phyloP scores from a whole-genome alignment of 2,888 invertebrate genomes.

The Arctia plantaginis region DNA sequence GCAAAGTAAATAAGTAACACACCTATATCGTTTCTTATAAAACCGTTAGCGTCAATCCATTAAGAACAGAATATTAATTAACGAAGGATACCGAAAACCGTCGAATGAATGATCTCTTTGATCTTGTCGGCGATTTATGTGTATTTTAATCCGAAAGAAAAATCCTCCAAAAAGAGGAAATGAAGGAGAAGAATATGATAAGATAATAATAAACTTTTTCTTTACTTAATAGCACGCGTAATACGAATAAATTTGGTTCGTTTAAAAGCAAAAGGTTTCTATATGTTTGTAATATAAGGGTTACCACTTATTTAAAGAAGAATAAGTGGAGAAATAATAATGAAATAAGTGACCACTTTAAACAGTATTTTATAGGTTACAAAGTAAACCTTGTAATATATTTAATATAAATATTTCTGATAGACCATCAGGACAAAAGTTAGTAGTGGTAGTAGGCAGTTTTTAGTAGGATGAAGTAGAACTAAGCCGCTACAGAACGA shows the following conservation, averaged over 20 bases:
- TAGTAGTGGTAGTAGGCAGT: too few relatives aligned
- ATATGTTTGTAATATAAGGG: background rate
- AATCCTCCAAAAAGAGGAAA: background rate
- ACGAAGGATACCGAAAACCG: conserved; percentile 1
- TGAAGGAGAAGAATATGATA: background rate
- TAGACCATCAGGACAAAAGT: too few relatives aligned
- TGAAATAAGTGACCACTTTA: background rate
- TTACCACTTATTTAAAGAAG: background rate
- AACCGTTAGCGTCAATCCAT: background rate
- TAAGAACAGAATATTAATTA: conserved; percentile 2
- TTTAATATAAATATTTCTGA: background rate
- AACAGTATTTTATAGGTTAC: background rate
- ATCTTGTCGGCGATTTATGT: background rate
- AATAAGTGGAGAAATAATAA: background rate
- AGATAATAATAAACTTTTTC: conserved; percentile 1
- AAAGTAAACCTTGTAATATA: background rate
- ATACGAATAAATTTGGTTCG: background rate
- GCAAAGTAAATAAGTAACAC: background rate
- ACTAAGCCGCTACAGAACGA: too few relatives aligned
- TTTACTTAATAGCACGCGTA: background rate
- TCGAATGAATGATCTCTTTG: conserved; percentile 2
- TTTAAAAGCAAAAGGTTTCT: background rate
- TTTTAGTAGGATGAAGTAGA: too few relatives aligned
- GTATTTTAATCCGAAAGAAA: background rate
- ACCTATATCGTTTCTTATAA: background rate